Conservation (phyloP, 2,888 invertebrate species). For the Gortyna flavago region DNA sequence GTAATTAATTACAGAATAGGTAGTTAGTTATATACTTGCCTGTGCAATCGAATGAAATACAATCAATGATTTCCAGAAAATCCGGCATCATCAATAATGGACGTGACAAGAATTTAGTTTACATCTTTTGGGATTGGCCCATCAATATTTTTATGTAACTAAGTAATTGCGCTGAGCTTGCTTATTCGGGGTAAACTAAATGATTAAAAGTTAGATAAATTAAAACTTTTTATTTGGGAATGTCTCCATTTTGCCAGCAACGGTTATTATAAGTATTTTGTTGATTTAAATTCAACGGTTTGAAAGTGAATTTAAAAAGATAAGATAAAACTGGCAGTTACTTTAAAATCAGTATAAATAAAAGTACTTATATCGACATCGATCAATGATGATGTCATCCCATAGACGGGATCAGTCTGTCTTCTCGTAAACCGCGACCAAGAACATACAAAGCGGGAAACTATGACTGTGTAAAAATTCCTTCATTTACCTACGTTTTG, state of each 20-base stretch:
- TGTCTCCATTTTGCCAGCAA: background rate
- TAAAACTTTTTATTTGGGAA: background rate
- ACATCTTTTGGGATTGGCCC: constrained; percentile 19
- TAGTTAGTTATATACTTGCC: background rate
- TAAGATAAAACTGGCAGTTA: constrained; percentile 34
- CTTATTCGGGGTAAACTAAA: background rate
- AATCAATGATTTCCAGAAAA: constrained; percentile 7
- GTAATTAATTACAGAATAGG: background rate
- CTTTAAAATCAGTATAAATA: background rate
- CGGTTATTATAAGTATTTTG: too few species aligned
- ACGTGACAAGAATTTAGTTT: constrained; percentile 17
- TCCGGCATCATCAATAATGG: constrained; percentile 12
- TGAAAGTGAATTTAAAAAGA: constrained; percentile 38
- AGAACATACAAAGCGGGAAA: background rate
- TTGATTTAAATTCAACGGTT: background rate
- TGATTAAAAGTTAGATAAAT: background rate
- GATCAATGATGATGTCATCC: constrained; percentile 12
- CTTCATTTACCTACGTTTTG: background rate
- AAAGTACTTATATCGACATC: background rate
- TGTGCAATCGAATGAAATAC: constrained; percentile 1
- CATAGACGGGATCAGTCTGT: background rate
- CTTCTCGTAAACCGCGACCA: background rate
- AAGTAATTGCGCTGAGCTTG: background rate
- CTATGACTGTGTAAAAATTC: background rate
- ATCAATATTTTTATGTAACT: constrained; percentile 10